Percentiles rank a stretch among this genome's conserved stretches.
phyloP scores from a whole-genome alignment of 2,113 vertebrate genomes.

The Hippoglossus stenolepis region DNA sequence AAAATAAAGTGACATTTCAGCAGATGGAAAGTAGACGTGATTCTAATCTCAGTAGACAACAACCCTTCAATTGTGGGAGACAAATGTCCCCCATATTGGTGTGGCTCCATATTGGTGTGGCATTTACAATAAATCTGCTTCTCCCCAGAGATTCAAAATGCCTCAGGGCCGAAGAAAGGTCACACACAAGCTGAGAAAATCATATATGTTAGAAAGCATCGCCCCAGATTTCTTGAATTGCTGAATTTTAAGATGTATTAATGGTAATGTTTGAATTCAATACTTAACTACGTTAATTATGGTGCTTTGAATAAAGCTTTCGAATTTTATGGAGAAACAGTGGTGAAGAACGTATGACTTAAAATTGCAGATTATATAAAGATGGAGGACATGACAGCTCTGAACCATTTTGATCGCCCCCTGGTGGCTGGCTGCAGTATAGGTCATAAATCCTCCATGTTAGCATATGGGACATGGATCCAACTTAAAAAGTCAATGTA shows the following conservation, averaged over 20 bases:
- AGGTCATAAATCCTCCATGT: no score
- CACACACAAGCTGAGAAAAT: slow-evolving; percentile 18
- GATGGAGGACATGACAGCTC: no score
- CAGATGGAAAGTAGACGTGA: slow-evolving; percentile 28
- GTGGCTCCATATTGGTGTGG: slow-evolving; percentile 21
- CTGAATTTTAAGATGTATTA: background rate
- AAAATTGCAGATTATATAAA: no score
- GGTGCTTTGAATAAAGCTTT: background rate
- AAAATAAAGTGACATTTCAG: slow-evolving; percentile 38
- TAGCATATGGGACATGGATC: no score
- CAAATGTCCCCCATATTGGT: background rate
- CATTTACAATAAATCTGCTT: slow-evolving; percentile 53
- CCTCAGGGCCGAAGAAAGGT: slow-evolving; percentile 42
- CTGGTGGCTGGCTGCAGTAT: background rate
- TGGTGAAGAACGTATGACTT: no score
- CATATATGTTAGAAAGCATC: slow-evolving; percentile 9
- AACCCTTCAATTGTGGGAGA: background rate
- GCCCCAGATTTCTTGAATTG: background rate
- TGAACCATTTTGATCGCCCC: no score
- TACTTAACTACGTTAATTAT: no score
- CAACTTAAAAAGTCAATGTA: no score
- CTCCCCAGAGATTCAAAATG: slow-evolving; percentile 12
- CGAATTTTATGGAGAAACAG: background rate
- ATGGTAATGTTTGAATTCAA: background rate
- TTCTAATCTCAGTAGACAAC: slow-evolving; percentile 28